Conservation (phyloP, 1,140 invertebrate genomes). For the Drosophila melanica region DNA sequence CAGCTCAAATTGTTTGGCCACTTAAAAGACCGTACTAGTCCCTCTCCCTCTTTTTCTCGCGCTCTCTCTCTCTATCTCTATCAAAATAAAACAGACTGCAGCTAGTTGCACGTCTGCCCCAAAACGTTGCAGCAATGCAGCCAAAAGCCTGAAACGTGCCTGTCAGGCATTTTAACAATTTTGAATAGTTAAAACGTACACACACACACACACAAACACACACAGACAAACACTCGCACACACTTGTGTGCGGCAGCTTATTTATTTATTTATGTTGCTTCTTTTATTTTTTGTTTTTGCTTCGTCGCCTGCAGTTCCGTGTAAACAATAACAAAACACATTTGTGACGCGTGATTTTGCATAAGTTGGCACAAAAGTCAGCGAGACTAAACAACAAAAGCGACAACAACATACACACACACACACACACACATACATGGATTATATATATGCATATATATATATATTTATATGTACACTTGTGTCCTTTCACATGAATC, state of each 20-base stretch:
- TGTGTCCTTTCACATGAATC: slow-evolving; percentile 48
- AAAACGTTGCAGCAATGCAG: slow-evolving; percentile 36
- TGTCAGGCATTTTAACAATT: slow-evolving; percentile 77
- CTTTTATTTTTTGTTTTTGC: slow-evolving; percentile 19
- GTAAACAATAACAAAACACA: slow-evolving; percentile 82
- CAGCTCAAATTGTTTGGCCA: slow-evolving; percentile 38
- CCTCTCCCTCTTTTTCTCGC: background rate
- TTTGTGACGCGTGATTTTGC: slow-evolving; percentile 82
- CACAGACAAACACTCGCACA: background rate
- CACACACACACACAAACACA: slow-evolving; percentile 29
- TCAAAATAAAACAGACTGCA: slow-evolving; percentile 17
- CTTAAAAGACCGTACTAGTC: slow-evolving; percentile 13
- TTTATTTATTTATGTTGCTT: slow-evolving; percentile 69
- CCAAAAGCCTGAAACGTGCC: slow-evolving; percentile 67
- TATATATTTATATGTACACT: slow-evolving; percentile 14
- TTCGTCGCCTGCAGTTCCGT: slow-evolving; percentile 67
- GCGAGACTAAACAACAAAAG: slow-evolving; percentile 19
- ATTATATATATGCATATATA: slow-evolving; percentile 5
- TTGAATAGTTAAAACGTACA: slow-evolving; percentile 62
- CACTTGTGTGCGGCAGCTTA: slow-evolving; percentile 34
- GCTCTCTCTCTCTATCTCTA: background rate
- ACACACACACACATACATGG: slow-evolving; percentile 10
- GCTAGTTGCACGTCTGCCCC: slow-evolving; percentile 40
- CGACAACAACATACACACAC: slow-evolving; percentile 26
- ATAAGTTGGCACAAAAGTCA: slow-evolving; percentile 70